Evolutionary conservation across 2,888 invertebrate genomes (phyloP).

Genomic region (Monochamus alternatus): DNA sequence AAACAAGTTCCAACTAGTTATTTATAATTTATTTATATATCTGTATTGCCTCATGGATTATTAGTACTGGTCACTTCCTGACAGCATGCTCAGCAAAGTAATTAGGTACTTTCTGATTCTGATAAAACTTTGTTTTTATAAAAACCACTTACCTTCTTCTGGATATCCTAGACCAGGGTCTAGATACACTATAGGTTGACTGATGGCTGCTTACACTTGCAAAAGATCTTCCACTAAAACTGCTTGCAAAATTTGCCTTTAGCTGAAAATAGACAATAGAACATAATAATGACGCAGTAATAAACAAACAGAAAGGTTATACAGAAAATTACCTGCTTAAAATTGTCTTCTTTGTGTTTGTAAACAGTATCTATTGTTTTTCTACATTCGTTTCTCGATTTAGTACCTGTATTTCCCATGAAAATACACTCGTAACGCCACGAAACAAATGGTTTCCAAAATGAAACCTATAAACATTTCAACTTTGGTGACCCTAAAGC

Average conservation of each 20-base stretch:
- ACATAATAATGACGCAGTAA: constrained; percentile 65
- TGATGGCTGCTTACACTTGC: constrained; percentile 75
- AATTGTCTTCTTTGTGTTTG: constrained; percentile 62
- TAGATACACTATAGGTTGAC: constrained; percentile 76
- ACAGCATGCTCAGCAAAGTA: constrained; percentile 8
- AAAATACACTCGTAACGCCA: constrained; percentile 56
- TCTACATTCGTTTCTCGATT: constrained; percentile 57
- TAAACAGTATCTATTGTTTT: constrained; percentile 62
- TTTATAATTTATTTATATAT: constrained; percentile 19
- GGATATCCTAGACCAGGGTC: constrained; percentile 80
- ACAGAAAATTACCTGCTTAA: constrained; percentile 62
- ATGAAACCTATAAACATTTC: constrained; percentile 59
- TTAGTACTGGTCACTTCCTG: constrained; percentile 36
- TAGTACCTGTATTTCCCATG: constrained; percentile 68
- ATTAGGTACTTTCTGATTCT: constrained; percentile 11
- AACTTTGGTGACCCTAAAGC: constrained; percentile 64
- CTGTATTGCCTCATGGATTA: constrained; percentile 8
- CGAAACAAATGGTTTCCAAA: constrained; percentile 47
- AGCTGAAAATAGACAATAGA: constrained; percentile 67
- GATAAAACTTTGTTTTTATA: constrained; percentile 25
- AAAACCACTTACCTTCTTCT: constrained; percentile 75
- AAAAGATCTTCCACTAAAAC: constrained; percentile 77
- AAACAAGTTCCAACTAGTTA: too few species aligned
- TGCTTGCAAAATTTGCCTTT: constrained; percentile 75
- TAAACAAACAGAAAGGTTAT: constrained; percentile 61